Percentiles rank a stretch among this genome's conserved stretches.
Evolutionary conservation across 2,888 invertebrate species (phyloP).

Genomic region (Seira ritae): DNA sequence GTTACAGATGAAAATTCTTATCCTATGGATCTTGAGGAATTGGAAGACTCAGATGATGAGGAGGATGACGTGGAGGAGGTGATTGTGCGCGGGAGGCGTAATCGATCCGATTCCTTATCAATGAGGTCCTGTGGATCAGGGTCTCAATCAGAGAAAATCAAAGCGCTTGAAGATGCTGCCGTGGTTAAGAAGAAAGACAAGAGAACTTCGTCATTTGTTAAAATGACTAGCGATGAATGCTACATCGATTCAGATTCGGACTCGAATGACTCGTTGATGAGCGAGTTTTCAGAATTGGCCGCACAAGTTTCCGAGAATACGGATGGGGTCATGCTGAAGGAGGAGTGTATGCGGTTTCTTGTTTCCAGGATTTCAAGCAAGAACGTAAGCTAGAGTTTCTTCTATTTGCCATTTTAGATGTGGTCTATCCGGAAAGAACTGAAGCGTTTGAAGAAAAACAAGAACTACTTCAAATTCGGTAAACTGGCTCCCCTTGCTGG

Average conservation of each 20-base stretch:
- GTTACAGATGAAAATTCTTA: too few relatives aligned
- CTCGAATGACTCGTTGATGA: slow-evolving; percentile 50
- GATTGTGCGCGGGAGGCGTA: slow-evolving; percentile 6
- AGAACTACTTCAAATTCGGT: slow-evolving; percentile 49
- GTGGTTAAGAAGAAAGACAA: slow-evolving; percentile 5
- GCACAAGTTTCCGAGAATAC: slow-evolving; percentile 43
- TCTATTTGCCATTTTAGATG: slow-evolving; percentile 31
- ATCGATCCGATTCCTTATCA: slow-evolving; percentile 50
- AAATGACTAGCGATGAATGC: slow-evolving; percentile 33
- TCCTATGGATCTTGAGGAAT: too few relatives aligned
- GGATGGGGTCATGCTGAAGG: slow-evolving; percentile 42
- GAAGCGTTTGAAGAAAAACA: slow-evolving; percentile 47
- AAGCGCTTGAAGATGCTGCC: slow-evolving; percentile 38
- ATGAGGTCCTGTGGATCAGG: slow-evolving; percentile 55
- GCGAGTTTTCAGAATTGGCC: slow-evolving; percentile 50
- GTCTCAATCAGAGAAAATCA: slow-evolving; percentile 51
- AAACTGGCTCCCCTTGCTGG: slow-evolving; percentile 48
- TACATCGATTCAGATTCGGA: slow-evolving; percentile 38
- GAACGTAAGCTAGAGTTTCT: slow-evolving; percentile 44
- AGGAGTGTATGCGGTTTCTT: slow-evolving; percentile 38
- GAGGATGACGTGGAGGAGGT: slow-evolving; percentile 22
- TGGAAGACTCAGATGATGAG: neutral
- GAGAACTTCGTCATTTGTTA: neutral
- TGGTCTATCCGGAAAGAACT: slow-evolving; percentile 50
- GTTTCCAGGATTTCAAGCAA: slow-evolving; percentile 36